A percentile compares a stretch with the other conserved stretches of the same genome.
phyloP scores from a whole-genome alignment of 2,113 vertebrate genomes.

The Anolis carolinensis region DNA sequence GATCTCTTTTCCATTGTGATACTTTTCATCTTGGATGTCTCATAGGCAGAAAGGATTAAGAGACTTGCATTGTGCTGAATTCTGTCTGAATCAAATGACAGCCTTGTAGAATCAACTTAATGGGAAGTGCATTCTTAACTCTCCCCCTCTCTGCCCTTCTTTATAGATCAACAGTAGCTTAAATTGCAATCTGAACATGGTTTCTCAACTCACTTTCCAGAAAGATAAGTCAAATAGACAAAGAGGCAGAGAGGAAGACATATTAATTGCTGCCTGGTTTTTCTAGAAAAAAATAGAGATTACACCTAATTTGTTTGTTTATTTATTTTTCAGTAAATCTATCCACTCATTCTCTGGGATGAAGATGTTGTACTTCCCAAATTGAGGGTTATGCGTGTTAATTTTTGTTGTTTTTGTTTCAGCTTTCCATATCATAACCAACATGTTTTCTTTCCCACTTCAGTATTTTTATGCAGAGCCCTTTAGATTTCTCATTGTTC shows the following conservation, averaged over 20 bases:
- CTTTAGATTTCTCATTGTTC: too few relatives aligned
- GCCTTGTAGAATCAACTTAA: background rate
- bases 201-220: background rate
- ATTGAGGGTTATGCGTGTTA: background rate
- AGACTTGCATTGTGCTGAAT: background rate
- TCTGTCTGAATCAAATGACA: background rate
- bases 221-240: background rate
- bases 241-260: background rate
- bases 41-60: background rate
- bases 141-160: background rate
- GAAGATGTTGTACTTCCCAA: background rate
- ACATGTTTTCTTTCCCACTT: background rate
- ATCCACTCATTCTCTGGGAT: background rate
- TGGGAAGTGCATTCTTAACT: rapidly evolving
- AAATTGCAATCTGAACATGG: background rate
- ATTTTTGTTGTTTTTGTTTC: background rate
- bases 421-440: rapidly evolving
- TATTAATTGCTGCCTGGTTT: background rate
- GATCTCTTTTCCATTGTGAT: background rate
- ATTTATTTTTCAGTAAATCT: too few relatives aligned
- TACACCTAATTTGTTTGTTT: rapidly evolving
- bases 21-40: background rate
- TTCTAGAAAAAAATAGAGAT: background rate
- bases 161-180: background rate
- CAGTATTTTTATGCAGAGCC: too few relatives aligned